Base-by-base conservation (phyloP, 2,888 invertebrate species). In the Neoscelio sp. region DNA sequence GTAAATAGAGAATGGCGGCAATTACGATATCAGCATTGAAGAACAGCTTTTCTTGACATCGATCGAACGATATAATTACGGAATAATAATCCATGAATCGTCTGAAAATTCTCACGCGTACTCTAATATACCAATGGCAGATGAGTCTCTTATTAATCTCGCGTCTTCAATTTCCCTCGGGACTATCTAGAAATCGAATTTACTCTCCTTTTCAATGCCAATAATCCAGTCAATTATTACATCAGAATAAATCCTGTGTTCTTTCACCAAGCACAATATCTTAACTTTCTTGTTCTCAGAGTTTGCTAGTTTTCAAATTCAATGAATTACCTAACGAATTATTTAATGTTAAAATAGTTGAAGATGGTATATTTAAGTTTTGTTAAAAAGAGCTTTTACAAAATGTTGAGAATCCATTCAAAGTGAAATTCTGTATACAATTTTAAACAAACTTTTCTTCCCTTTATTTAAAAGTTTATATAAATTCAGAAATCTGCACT, bases 211-310 rank as follows among this genome's bases (percentile, higher is more conserved):
- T 67, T 73, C 70, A 70, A 64, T 58, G 58, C 40, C 68, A 74
- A 78, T 78, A 78, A 78, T 74, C 64, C 35, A 58, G 56, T 68
- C 46, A 67, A 74, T 68, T 68, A 74, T 74, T 42, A 50, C 64
- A 68, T 64, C 73, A 42, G 58, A 74, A 74, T 68, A 74, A 68
- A 52, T 56, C 48, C 12, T 54, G 38, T 28, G 38, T 78, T 67
- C 60, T 42, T 23, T 44, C 54, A 40, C 13, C 54, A 15, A 23
- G 13, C 26, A 5, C 18, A 56, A 40, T 26, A 26, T 20, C 26
- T 13, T 40, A 13, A 54, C 35, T 40, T 13, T 4, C 1, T 35
- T 12, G 8, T 12, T 23, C 8, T 7, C 1, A 10, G 10, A 50
- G 10, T 33, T 18, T 17, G 4, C 0, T 17, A 6, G 33, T 33